Evolutionary conservation across 2,797 vertebrate genomes (phyloP).

Genomic region (Galago senegalensis): DNA sequence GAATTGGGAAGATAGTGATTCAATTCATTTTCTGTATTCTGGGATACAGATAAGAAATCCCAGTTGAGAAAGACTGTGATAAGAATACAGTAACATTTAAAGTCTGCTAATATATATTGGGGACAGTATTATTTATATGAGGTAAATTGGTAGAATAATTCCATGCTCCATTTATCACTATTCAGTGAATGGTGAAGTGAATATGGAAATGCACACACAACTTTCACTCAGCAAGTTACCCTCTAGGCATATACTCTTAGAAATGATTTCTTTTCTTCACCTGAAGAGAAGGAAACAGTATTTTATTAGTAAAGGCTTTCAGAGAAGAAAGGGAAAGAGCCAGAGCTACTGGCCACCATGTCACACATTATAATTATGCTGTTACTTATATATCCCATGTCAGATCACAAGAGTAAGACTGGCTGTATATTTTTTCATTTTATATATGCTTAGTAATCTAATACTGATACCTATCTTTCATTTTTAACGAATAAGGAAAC

Average conservation of each 20-base stretch:
- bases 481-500: neutral
- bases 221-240: neutral
- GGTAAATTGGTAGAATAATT: neutral
- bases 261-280: neutral
- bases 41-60: neutral
- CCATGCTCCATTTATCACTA: neutral
- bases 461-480: neutral
- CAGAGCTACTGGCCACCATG: neutral
- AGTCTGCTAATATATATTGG: neutral
- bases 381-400: neutral
- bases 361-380: neutral
- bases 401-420: neutral
- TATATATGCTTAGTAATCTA: neutral
- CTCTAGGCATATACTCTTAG: neutral
- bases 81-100: neutral
- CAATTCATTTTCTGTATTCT: neutral
- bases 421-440: neutral
- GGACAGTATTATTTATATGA: neutral
- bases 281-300: neutral
- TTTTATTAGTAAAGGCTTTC: neutral
- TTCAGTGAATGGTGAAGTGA: neutral
- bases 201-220: neutral
- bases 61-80: neutral
- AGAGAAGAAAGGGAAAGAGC: neutral
- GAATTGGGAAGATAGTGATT: neutral